Conservation (phyloP, 2,888 invertebrate genomes). For the Dioctria linearis region DNA sequence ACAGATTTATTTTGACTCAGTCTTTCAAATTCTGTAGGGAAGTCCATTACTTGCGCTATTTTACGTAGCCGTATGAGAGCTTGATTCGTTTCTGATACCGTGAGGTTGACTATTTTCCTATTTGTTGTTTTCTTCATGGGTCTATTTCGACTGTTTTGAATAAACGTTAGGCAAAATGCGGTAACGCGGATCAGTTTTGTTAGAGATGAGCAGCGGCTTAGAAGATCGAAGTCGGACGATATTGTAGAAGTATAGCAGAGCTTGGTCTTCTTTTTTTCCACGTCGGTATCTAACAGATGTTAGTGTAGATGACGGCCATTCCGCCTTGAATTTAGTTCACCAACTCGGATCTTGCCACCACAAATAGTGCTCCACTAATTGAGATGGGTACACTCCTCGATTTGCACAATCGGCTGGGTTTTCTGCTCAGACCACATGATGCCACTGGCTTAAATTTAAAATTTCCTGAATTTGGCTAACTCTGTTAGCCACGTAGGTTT, state of each 20-base stretch:
- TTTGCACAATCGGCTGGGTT: not conserved
- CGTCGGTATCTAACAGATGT: not conserved
- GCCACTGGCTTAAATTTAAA: not conserved
- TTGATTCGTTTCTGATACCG: no score
- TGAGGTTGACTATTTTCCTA: no score
- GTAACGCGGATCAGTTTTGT: not conserved
- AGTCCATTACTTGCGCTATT: not conserved
- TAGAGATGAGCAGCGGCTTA: not conserved
- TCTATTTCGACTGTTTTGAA: not conserved
- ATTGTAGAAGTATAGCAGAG: not conserved
- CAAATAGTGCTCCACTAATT: not conserved
- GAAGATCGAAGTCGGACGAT: not conserved
- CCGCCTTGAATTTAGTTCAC: not conserved
- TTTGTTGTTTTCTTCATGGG: not conserved
- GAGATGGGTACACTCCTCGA: not conserved
- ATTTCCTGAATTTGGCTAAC: not conserved
- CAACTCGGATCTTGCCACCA: not conserved
- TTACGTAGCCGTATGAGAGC: no score
- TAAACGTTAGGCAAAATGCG: not conserved
- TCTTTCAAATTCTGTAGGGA: not conserved
- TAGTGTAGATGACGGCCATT: constrained; percentile 1
- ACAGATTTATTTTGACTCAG: not conserved
- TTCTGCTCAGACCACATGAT: not conserved
- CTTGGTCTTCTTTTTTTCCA: not conserved
- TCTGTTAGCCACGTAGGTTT: no score